These are phyloP conservation scores for Papilio polyxenes DNA, from an alignment of 1,140 invertebrate species.

Conservation along the genomic window DNA sequence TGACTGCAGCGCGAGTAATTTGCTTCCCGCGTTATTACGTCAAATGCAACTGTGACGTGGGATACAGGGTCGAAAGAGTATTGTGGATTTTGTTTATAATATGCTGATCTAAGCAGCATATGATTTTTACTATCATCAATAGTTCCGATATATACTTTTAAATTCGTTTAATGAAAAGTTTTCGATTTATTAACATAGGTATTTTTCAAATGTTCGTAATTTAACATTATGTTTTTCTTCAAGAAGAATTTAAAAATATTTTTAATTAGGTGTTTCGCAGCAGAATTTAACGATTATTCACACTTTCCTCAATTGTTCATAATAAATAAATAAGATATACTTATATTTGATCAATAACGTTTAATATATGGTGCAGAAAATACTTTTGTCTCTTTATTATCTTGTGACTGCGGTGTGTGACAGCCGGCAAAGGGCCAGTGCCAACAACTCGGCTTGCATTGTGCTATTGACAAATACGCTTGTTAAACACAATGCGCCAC, in stretches of 20 bases:
- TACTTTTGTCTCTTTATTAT: not conserved
- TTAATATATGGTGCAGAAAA: not conserved
- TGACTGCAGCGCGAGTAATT: constrained; percentile 22
- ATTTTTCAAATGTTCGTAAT: no score
- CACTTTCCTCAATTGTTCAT: no score
- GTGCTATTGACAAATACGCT: not conserved
- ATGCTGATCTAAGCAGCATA: no score
- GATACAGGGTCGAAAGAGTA: not conserved
- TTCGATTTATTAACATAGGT: no score
- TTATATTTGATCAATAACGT: not conserved
- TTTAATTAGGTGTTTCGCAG: no score
- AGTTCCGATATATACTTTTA: no score
- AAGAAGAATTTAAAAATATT: no score
- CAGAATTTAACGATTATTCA: no score
- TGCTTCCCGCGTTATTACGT: constrained; percentile 13
- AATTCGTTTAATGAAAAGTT: no score
- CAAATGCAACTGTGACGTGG: not conserved
- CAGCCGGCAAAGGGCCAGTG: constrained; percentile 11
- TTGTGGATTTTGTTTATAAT: not conserved
- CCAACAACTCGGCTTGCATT: constrained; percentile 12
- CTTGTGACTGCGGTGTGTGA: not conserved
- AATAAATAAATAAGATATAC: not conserved
- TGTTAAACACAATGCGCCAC: constrained; percentile 21
- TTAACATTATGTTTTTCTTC: no score
- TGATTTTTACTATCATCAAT: no score